Conservation (phyloP, 2,888 invertebrate species). For the Cryptocheilus praepositus region DNA sequence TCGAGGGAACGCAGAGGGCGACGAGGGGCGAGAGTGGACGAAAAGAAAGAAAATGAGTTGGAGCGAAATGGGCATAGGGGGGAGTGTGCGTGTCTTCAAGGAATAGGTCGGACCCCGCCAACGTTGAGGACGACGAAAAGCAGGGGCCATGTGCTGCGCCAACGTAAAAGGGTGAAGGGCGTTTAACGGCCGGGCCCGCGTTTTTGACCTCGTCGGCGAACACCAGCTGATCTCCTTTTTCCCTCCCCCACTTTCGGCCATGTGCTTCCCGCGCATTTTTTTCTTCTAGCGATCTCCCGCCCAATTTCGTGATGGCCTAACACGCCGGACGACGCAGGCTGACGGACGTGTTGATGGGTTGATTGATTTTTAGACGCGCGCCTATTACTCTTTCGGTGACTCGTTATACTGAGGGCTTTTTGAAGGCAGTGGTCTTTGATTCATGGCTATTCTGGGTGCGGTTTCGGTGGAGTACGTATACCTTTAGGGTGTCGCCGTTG, state of each 20-base stretch:
- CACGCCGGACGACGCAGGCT: background rate
- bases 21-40: no score
- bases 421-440: background rate
- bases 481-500: no score
- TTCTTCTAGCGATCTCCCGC: constrained; percentile 30
- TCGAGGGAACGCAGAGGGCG: background rate
- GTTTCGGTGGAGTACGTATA: no score
- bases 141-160: constrained; percentile 67
- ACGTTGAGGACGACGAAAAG: constrained; percentile 33
- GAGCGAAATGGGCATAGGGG: no score
- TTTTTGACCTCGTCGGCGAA: constrained; percentile 59
- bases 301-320: constrained; percentile 5
- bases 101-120: constrained; percentile 44
- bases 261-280: constrained; percentile 69
- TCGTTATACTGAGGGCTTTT: constrained; percentile 12
- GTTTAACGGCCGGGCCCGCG: constrained; percentile 66
- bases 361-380: no score
- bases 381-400: constrained; percentile 17
- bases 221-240: constrained; percentile 67
- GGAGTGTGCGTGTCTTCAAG: constrained; percentile 62
- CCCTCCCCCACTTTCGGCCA: constrained; percentile 50
- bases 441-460: no score
- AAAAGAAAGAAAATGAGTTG: no score
- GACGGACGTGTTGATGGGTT: no score
- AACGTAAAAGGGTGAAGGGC: constrained; percentile 60